A percentile compares a stretch with the other conserved stretches of the same genome.
Evolutionary conservation across 2,888 invertebrate genomes (phyloP).

Genomic region (Tetranychus piercei): DNA sequence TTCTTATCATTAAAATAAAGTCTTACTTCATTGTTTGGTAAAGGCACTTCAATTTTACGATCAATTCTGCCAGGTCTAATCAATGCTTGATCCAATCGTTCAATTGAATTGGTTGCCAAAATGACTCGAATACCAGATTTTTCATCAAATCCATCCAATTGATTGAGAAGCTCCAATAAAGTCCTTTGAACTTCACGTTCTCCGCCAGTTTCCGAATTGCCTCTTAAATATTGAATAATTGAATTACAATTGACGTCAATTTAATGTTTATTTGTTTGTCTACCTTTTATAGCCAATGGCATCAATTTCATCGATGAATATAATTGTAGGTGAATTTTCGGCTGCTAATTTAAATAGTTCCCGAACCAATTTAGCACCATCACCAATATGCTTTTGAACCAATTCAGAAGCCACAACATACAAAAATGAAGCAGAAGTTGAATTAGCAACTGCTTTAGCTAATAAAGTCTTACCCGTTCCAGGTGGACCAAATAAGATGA

Average conservation of each 20-base stretch:
- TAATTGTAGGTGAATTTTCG: constrained; percentile 97
- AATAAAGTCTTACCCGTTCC: constrained; percentile 93
- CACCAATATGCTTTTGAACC: constrained; percentile 96
- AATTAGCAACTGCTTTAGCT: constrained; percentile 98
- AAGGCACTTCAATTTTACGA: constrained; percentile 94
- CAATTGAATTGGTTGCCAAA: constrained; percentile 94
- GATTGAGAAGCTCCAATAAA: constrained; percentile 94
- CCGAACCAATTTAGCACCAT: constrained; percentile 92
- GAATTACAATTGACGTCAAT: neutral
- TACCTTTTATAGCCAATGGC: constrained; percentile 81
- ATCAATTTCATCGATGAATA: constrained; percentile 99
- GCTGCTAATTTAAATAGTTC: constrained; percentile 98
- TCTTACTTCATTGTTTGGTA: constrained; percentile 62
- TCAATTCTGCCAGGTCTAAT: constrained; percentile 97
- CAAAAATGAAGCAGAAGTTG: constrained; percentile 95
- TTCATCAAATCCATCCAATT: constrained; percentile 92
- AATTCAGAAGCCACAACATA: constrained; percentile 97
- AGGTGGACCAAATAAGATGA: constrained; percentile 90
- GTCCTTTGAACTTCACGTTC: constrained; percentile 98
- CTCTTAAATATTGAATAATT: constrained; percentile 38
- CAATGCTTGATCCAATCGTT: constrained; percentile 91
- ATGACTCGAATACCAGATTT: constrained; percentile 92
- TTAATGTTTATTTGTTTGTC: neutral
- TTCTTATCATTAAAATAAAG: neutral
- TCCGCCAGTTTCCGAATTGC: constrained; percentile 97